phyloP scores from a whole-genome alignment of 2,797 vertebrate species.

The Geotrypetes seraphini region DNA sequence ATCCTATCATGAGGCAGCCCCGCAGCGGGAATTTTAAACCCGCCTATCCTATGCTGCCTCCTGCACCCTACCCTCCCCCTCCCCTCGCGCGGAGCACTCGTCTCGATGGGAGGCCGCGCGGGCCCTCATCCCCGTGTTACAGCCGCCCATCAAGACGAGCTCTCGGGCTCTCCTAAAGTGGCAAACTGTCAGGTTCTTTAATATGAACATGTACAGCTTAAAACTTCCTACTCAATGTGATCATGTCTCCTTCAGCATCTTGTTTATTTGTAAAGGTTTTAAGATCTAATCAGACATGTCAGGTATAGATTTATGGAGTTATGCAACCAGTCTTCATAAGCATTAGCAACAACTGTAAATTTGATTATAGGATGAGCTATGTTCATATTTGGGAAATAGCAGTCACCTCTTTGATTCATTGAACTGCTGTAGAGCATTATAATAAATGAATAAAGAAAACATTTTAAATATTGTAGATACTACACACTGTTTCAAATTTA shows the following conservation, averaged over 20 bases:
- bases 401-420: background rate
- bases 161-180: too few species aligned
- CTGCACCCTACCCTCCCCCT: too few species aligned
- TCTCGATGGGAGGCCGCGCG: too few species aligned
- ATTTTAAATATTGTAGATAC: background rate
- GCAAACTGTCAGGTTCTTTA: background rate
- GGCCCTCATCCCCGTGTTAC: too few species aligned
- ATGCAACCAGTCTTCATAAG: background rate
- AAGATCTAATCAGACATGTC: background rate
- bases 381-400: background rate
- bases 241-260: slow-evolving; percentile 22
- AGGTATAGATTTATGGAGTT: background rate
- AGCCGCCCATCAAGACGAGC: too few species aligned
- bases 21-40: too few species aligned
- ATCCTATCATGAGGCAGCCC: too few species aligned
- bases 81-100: too few species aligned
- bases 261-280: slow-evolving; percentile 9
- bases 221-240: too few species aligned
- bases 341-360: background rate
- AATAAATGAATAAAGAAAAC: background rate
- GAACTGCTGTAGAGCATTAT: background rate
- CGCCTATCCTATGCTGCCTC: too few species aligned
- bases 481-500: background rate
- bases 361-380: background rate
- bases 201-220: too few species aligned